Evolutionary conservation across 2,888 invertebrate species (phyloP), one percentile per base, ranked within the genome.

Genomic region (Parnassius smintheus): DNA sequence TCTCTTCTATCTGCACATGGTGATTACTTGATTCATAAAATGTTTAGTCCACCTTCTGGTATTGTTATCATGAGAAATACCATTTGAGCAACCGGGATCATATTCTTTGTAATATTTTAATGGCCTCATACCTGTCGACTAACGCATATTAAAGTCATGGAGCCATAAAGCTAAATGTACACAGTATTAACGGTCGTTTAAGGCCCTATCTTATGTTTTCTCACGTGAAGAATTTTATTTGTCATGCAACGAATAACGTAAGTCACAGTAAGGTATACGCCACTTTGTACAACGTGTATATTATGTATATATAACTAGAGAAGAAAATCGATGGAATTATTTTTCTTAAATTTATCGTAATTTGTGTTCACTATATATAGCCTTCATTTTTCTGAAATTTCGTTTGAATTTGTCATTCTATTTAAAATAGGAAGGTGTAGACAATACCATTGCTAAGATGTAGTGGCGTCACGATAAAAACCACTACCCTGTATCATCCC

Each of bases 201-300:
- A 9, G 13, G 45, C 44, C 18, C 54, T 42, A 54, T 54, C 49
- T 62, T 42, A 44, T 41, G 11, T 41, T 62, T 54, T 63, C 63
- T 59, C 63, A 59, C 63, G 63, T 54, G 41, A 55, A 44, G 50
- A 54, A 63, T 59, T 62, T 58, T 58, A 53, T 62, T 62, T 62
- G 57, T 62, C 53, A 58, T 49, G 44, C 51, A 46, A 35, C 41
- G 42, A 10, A 35, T 35, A 35, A 35, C 35, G 35, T 35, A 35
- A 35, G 35, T 35, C 35, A 35, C 35, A 35, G 35, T 35, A 35
- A 35, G 7, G 35, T 35, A 7, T 35, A 35, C 4, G 35, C 7
- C 4, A 4, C 35, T 35, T 35, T 35, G 35, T 35, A 35, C 35
- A 35, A 35, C 35, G 35, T 35, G 35, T 7, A 35, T 35, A 35